Evolutionary conservation across 2,888 invertebrate genomes (phyloP).

Genomic region (Watsonalla binaria): DNA sequence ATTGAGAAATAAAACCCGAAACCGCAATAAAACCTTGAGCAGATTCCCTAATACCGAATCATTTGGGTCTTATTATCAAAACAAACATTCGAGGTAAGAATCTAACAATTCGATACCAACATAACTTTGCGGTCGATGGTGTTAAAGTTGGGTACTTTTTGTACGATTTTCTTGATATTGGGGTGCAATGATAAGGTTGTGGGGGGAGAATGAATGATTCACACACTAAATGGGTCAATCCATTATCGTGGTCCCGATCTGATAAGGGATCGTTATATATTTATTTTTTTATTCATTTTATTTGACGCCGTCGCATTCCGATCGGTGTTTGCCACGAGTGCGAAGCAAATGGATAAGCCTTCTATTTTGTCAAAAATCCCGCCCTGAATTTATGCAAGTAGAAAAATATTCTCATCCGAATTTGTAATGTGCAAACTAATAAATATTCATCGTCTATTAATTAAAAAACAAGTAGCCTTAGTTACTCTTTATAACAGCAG

Average conservation of each 20-base stretch:
- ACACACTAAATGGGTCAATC: slow-evolving; percentile 71
- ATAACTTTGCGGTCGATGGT: slow-evolving; percentile 9
- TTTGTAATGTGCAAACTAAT: no score
- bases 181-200: slow-evolving; percentile 26
- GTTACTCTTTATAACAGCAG: no score
- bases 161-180: slow-evolving; percentile 6
- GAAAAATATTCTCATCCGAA: no score
- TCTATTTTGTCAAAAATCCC: no score
- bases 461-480: no score
- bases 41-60: slow-evolving; percentile 7
- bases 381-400: no score
- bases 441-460: no score
- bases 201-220: slow-evolving; percentile 55
- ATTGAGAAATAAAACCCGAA: slow-evolving; percentile 3
- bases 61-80: slow-evolving; percentile 37
- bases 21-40: not conserved
- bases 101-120: slow-evolving; percentile 19
- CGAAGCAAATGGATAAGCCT: slow-evolving; percentile 9
- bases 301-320: slow-evolving; percentile 57
- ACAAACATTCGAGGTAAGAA: slow-evolving; percentile 30
- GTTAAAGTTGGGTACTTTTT: not conserved
- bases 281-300: slow-evolving; percentile 47
- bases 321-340: slow-evolving; percentile 27
- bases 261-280: slow-evolving; percentile 66
- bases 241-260: slow-evolving; percentile 67